These are phyloP conservation scores for Oreocharis arfaki DNA, from an alignment of 2,113 vertebrate genomes.

Conservation along the genomic window DNA sequence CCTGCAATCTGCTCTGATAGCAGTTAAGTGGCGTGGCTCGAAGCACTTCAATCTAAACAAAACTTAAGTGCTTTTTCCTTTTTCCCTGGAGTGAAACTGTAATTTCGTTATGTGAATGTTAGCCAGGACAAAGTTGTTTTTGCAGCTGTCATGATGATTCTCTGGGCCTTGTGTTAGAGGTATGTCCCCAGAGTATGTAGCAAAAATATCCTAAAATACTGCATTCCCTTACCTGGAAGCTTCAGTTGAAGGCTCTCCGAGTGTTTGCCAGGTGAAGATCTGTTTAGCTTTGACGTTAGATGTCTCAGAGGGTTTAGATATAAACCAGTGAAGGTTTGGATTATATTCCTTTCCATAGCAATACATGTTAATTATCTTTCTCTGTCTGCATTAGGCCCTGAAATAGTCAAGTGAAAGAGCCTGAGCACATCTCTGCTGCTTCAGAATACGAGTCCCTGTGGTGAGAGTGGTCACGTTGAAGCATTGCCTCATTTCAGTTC, in stretches of 20 bases:
- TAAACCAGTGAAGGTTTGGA: not conserved
- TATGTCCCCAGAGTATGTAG: not conserved
- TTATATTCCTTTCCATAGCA: not conserved
- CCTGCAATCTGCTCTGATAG: conserved; percentile 31
- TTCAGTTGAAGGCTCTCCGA: not conserved
- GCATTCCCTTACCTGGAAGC: not conserved
- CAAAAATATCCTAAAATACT: not conserved
- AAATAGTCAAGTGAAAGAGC: not conserved
- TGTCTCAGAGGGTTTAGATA: not conserved
- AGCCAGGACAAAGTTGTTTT: conserved; percentile 7
- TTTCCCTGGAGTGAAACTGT: conserved; percentile 33
- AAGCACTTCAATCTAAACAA: conserved; percentile 36
- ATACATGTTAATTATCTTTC: not conserved
- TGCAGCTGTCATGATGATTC: not conserved
- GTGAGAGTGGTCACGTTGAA: not conserved
- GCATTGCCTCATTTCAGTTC: not conserved
- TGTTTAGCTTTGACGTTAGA: not conserved
- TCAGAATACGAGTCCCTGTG: not conserved
- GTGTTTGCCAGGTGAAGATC: not conserved
- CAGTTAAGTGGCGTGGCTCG: conserved; percentile 28
- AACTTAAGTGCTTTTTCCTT: conserved; percentile 48
- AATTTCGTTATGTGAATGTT: not conserved
- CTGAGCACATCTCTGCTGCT: not conserved
- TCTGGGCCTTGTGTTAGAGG: not conserved
- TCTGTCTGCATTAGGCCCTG: not conserved